Base-by-base conservation (phyloP, 2,888 invertebrate species). In the Calliphora vomitoria region DNA sequence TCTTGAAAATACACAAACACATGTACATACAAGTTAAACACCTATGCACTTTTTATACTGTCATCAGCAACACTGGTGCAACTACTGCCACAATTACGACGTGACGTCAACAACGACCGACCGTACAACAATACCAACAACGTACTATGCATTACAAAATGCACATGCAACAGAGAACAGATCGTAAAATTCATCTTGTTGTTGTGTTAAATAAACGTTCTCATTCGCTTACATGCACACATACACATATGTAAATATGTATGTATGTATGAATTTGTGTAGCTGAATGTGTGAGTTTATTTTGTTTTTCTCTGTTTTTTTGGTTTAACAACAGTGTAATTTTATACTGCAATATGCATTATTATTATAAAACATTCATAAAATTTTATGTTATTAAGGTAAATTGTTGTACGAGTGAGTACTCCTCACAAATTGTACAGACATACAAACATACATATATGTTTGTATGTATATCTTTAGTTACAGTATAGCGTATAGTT, bases 381-480 rank as follows among this genome's bases (percentile, higher is more conserved):
- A 87, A 85, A 76, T 75, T 85, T 87, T 75, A 87, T 87, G 87
- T 82, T 87, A 87, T 87, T 85, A 82, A 85, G 85, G 82, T 82
- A 85, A 87, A 82, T 85, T 82, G 79, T 76, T 84, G 72, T 71
- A 79, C 75, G 80, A 81, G 69, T 75, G 75, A 85, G 53, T 83
- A 58, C 82, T 68, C 20, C 31, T 71, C n/a, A 25, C 35, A 50
- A 50, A 31, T 53, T 53, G 35, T 47, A 18, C 66, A 69, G 15
- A 13, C 44, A 62, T 10, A 53, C 18, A 13, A 18, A 66, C 50
- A 50, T 2, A 15, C 20, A 13, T 4, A 50, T 10, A 10, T 47
- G 10, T 11, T 2, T 55, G 18, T 64, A 44, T 38, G 41, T 18
- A 50, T 62, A 55, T 15, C 10, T 50, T 35, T n/a, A 64, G 38